phyloP scores from a whole-genome alignment of 2,113 vertebrate genomes.

The Microtus pennsylvanicus region DNA sequence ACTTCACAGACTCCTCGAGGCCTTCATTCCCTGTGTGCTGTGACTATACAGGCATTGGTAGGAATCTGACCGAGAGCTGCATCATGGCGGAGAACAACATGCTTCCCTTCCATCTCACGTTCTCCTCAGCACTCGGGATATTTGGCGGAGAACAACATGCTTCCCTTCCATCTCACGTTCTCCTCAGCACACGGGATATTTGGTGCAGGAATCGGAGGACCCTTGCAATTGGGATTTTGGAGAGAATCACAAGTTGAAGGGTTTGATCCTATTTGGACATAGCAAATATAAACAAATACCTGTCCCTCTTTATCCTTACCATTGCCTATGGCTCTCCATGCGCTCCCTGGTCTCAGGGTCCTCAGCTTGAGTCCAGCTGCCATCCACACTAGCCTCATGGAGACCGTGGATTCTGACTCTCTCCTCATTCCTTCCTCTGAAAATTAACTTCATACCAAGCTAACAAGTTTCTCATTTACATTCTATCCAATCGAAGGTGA shows the following conservation, averaged over 20 bases:
- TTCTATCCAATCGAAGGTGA: background rate
- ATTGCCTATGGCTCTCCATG: background rate
- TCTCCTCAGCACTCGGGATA: background rate
- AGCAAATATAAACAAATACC: background rate
- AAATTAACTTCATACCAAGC: background rate
- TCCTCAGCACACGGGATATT: background rate
- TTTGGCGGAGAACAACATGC: background rate
- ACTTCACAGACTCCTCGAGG: background rate
- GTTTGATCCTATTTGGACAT: background rate
- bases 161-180: rapidly evolving
- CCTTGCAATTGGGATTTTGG: background rate
- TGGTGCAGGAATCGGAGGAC: background rate
- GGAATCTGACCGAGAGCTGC: background rate
- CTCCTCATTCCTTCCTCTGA: background rate
- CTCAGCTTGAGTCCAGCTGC: background rate
- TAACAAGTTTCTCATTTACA: background rate
- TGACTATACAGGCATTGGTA: background rate
- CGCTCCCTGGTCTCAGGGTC: background rate
- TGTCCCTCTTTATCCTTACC: rapidly evolving
- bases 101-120: background rate
- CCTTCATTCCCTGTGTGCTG: background rate
- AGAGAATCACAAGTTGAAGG: background rate
- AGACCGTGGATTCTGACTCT: background rate
- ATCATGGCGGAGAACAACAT: background rate
- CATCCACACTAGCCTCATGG: background rate